Base-by-base conservation (phyloP, 2,797 vertebrate genomes). In the Sylvia borin region DNA sequence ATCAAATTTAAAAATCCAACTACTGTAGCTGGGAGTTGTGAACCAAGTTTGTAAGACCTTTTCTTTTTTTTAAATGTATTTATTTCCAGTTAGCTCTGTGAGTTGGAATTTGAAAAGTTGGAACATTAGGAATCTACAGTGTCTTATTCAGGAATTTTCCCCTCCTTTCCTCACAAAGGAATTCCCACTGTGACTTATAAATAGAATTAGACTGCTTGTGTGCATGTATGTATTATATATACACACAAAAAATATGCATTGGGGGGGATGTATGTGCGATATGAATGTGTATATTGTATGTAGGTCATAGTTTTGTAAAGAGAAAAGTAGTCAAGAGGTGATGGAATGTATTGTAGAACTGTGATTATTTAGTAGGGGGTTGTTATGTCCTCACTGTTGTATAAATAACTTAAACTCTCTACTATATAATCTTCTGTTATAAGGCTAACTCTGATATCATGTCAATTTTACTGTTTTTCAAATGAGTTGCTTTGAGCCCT, bases 101-200 rank as follows among this genome's bases (percentile, higher is more conserved):
- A 97, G 95, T 98, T 98, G 97, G 96, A 97, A 98, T 96, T 97
- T 96, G 96, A 97, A 96, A 97, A 97, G 97, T 97, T 79, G 77
- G 95, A 97, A 97, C 92, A 93, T 97, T 97, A 97, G 96, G 93
- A 97, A 97, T 97, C 97, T 97, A 96, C 97, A 97, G 96, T 98
- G 96, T 98, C 97, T 98, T 97, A 97, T 98, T 97, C 97, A 97
- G 97, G 98, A 98, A 97, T 90, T 95, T 95, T 67, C 95, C 97
- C 95, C 93, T 96, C 95, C 79, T 95, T 97, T 98, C 97, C 97
- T 98, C 97, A 97, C 97, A 97, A 98, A 98, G 97, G 97, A 98
- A 98, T 98, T 98, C 98, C 98, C 97, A 98, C 97, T 98, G 98
- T 98, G 98, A 98, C 97, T 98, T 98, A 97, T 97, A 97, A 96